Base-by-base conservation (phyloP, 1,140 invertebrate species). In the Lordiphosa mommai region DNA sequence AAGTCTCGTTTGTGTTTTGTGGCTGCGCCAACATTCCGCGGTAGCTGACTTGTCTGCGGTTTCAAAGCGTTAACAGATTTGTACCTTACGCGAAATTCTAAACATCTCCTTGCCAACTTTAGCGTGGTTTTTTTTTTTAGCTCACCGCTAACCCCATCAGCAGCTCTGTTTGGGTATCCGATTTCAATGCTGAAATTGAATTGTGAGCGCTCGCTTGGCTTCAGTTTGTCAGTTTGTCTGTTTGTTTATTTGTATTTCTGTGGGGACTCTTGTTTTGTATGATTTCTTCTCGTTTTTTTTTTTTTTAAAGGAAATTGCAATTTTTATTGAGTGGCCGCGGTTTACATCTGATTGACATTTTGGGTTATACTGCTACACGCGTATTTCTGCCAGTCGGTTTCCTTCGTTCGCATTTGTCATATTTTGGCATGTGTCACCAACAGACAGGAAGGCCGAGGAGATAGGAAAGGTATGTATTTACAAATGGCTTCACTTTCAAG, bases 271-370 rank as follows among this genome's bases (percentile, higher is more conserved):
- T 32, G 49, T 72, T 72, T 51, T 43, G 4, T 23, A 23, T 46
- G 47, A 58, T 13, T 3, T 27, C 40, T 32, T 57, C 44, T 60
- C 48, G 29, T 17, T 30, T 37, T 34, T 12, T 12, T 37, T 65
- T 50, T 65, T 72, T 59, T 58, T 32, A 61, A 36, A 49, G 77
- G 77, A 84, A 84, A 84, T 84, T 84, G 70, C 63, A 61, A 65
- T 48, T 65, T 23, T 67, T 63, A 53, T 73, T 84, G 60, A 69
- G 49, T 46, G 69, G 53, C 70, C 68, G 72, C 60, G 72, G 68
- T 84, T 72, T 72, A 84, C 68, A 77, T 69, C 44, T 84, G 77
- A 84, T 84, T 84, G 77, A 84, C 77, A 77, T 84, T 84, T 65
- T 58, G 43, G 36, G 46, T 74, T 43, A 48, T 40, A 44, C 49